Percentiles rank a stretch among this genome's conserved stretches.
phyloP scores from a whole-genome alignment of 2,113 vertebrate genomes.

The Furnarius figulus region DNA sequence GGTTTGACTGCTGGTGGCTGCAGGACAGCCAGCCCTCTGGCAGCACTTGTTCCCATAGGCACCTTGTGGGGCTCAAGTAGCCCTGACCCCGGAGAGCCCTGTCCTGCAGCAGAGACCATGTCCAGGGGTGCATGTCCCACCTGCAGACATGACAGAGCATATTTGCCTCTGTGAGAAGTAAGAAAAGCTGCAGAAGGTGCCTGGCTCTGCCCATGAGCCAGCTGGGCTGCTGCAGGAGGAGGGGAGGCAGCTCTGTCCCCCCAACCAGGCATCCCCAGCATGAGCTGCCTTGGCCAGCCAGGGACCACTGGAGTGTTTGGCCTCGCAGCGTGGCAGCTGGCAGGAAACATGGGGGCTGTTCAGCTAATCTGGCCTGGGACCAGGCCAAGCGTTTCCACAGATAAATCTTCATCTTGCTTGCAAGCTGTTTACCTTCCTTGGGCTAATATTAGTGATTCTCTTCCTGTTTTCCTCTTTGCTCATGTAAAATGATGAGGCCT shows the following conservation, averaged over 20 bases:
- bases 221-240: neutral
- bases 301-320: neutral
- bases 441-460: constrained; percentile 72
- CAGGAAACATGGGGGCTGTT: neutral
- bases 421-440: constrained; percentile 67
- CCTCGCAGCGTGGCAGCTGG: neutral
- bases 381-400: neutral
- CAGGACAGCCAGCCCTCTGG: neutral
- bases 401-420: constrained; percentile 55
- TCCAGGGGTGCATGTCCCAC: too few species aligned
- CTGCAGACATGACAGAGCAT: accelerated
- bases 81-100: neutral
- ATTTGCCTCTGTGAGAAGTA: neutral
- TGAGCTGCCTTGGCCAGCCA: neutral
- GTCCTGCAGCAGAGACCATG: accelerated
- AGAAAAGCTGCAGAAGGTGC: neutral
- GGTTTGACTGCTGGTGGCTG: accelerated
- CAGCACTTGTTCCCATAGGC: neutral
- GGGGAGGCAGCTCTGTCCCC: neutral
- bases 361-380: constrained; percentile 27
- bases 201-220: neutral
- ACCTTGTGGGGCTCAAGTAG: neutral
- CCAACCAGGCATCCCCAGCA: neutral
- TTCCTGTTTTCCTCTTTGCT: constrained; percentile 64
- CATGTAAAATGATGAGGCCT: constrained; percentile 68